These are phyloP conservation scores for Donacobius atricapilla DNA, from an alignment of 2,113 vertebrate species.

Conservation along the genomic window DNA sequence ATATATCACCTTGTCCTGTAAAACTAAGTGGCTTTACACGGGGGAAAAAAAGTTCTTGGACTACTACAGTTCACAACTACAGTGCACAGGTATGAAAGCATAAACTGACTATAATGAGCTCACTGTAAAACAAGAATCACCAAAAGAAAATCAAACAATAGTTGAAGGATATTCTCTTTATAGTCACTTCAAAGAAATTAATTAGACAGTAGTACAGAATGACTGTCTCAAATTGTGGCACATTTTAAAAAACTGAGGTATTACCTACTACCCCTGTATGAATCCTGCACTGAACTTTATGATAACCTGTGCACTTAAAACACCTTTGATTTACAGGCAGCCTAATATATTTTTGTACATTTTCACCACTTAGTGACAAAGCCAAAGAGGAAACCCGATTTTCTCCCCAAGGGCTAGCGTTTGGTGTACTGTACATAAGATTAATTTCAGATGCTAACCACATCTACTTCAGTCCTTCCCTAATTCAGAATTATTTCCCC, in stretches of 20 bases:
- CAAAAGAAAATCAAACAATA: background rate
- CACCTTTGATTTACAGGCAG: background rate
- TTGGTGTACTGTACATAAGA: background rate
- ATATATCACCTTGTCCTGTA: conserved; percentile 37
- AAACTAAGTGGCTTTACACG: background rate
- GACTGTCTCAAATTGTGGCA: background rate
- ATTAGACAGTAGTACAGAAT: background rate
- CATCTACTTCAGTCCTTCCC: background rate
- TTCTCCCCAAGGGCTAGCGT: background rate
- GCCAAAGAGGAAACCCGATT: background rate
- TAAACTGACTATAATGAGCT: background rate
- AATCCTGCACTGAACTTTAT: background rate
- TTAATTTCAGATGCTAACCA: background rate
- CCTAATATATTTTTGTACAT: background rate
- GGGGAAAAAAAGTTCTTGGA: background rate
- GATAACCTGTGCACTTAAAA: background rate
- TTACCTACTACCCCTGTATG: background rate
- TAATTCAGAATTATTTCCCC: background rate
- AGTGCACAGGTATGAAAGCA: background rate
- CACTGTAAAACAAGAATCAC: background rate
- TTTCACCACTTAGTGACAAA: background rate
- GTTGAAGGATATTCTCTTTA: background rate
- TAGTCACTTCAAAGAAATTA: background rate
- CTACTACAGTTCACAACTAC: background rate
- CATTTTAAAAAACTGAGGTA: background rate